Percentiles rank a stretch among this genome's conserved stretches.
phyloP scores from a whole-genome alignment of 2,888 invertebrate genomes.

The Parelbella ahira region DNA sequence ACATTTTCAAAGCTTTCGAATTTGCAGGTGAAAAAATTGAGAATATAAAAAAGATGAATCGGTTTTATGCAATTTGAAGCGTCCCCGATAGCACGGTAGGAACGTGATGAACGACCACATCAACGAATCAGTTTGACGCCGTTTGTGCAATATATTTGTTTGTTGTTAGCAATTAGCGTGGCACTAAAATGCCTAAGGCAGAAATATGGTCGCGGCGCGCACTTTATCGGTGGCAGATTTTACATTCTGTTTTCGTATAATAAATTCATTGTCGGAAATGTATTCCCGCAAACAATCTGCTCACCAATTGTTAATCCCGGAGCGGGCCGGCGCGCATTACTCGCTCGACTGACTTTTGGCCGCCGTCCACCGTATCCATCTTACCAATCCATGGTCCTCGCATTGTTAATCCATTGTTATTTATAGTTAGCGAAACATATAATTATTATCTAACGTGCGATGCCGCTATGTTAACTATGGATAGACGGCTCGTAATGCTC shows the following conservation, averaged over 20 bases:
- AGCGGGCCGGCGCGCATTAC: constrained; percentile 46
- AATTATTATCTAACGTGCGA: constrained; percentile 34
- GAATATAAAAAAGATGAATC: constrained; percentile 3
- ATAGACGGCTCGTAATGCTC: constrained; percentile 38
- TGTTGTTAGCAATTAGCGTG: constrained; percentile 21
- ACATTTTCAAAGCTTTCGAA: not conserved
- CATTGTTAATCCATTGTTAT: constrained; percentile 65
- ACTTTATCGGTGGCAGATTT: constrained; percentile 14
- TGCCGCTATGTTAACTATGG: constrained; percentile 45
- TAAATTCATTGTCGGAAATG: constrained; percentile 35
- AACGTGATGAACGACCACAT: constrained; percentile 15
- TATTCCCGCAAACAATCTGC: constrained; percentile 49
- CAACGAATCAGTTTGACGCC: constrained; percentile 20
- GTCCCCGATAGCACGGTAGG: constrained; percentile 8
- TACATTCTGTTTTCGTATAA: constrained; percentile 20
- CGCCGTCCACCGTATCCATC: constrained; percentile 56
- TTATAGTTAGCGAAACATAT: constrained; percentile 49
- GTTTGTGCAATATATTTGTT: constrained; percentile 23
- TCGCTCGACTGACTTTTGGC: constrained; percentile 60
- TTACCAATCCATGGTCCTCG: constrained; percentile 44
- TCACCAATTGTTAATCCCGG: constrained; percentile 55
- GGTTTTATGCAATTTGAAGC: constrained; percentile 9
- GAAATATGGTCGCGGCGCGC: constrained; percentile 9
- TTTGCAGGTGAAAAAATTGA: not conserved
- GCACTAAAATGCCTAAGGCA: constrained; percentile 24